Evolutionary conservation across 1,140 invertebrate genomes (phyloP).

Genomic region (Dryas iulia): DNA sequence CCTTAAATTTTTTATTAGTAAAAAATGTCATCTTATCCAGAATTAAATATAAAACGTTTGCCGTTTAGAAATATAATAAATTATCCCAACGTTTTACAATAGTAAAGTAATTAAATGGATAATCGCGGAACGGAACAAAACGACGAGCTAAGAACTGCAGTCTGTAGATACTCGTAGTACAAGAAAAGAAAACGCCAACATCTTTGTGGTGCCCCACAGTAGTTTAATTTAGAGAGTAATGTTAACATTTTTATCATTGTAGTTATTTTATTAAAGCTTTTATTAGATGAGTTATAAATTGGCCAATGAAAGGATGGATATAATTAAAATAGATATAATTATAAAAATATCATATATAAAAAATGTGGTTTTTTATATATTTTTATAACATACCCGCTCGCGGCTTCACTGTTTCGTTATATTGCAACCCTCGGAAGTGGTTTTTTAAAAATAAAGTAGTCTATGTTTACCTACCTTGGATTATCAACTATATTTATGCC

Average conservation of each 20-base stretch:
- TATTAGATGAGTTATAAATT: background rate
- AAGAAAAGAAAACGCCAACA: conserved; percentile 21
- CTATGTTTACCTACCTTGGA: no score
- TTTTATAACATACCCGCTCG: no score
- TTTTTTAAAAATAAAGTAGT: no score
- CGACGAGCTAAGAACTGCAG: conserved; percentile 28
- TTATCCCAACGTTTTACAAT: background rate
- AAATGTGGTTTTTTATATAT: no score
- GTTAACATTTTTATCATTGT: background rate
- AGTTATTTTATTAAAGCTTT: background rate
- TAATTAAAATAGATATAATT: no score
- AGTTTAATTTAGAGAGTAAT: conserved; percentile 23
- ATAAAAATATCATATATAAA: no score
- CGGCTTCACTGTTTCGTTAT: no score
- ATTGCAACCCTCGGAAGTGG: no score
- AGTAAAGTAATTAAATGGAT: conserved; percentile 31
- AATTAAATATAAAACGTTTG: background rate
- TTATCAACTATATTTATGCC: no score
- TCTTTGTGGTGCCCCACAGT: conserved; percentile 16
- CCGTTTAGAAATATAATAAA: conserved; percentile 17
- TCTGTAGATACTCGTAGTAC: conserved; percentile 23
- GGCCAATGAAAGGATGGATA: background rate
- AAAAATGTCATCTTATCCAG: no score
- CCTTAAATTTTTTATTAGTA: no score
- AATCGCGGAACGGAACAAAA: conserved; percentile 25